phyloP scores from a whole-genome alignment of 2,888 invertebrate species.

The Ypsolopha sequella region DNA sequence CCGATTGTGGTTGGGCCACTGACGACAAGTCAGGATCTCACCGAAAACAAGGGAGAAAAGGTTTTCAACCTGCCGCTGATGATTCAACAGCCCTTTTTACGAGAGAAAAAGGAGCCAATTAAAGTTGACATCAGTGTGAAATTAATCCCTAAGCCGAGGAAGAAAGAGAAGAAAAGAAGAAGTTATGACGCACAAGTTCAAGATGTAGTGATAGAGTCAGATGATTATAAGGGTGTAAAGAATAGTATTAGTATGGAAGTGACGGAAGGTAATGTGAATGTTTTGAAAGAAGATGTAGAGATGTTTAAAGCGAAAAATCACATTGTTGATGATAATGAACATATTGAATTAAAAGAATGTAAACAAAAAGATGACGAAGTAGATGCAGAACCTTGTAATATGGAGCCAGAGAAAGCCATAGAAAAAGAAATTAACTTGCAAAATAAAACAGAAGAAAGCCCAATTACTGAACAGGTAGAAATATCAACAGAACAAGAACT shows the following conservation, averaged over 20 bases:
- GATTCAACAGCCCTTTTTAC: constrained; percentile 72
- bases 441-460: not conserved
- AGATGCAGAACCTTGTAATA: not conserved
- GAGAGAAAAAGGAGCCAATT: constrained; percentile 77
- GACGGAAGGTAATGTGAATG: constrained; percentile 39
- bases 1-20: constrained; percentile 60
- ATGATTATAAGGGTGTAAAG: constrained; percentile 40
- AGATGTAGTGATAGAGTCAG: constrained; percentile 28
- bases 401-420: not conserved
- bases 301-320: not conserved
- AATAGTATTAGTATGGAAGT: constrained; percentile 62
- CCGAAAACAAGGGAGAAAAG: constrained; percentile 47
- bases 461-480: too few relatives aligned
- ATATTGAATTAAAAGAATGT: constrained; percentile 5
- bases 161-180: constrained; percentile 47
- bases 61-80: constrained; percentile 61
- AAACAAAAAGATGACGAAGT: not conserved
- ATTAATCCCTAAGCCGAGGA: constrained; percentile 74
- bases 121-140: constrained; percentile 85
- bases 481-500: too few relatives aligned
- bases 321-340: not conserved
- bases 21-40: constrained; percentile 66
- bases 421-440: not conserved
- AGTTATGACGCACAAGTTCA: constrained; percentile 34
- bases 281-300: constrained; percentile 32